Conservation (phyloP, 1,140 invertebrate species). For the Rhizoglyphus robini region DNA sequence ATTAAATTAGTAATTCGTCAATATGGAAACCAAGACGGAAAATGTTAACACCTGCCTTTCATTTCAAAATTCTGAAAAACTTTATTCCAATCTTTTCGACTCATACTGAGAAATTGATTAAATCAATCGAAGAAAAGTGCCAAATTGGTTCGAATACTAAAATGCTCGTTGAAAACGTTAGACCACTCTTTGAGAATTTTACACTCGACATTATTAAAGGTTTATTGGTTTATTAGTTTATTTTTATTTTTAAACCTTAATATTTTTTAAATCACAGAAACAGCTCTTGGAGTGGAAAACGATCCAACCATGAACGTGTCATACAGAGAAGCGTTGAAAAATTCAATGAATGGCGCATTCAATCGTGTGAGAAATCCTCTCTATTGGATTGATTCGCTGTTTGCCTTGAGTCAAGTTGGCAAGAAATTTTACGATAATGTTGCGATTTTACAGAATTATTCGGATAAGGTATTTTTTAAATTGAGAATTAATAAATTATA, state of each 20-base stretch:
- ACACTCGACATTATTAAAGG: slow-evolving; percentile 77
- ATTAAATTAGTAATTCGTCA: slow-evolving; percentile 30
- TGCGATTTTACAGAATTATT: neutral
- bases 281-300: neutral
- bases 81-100: slow-evolving; percentile 41
- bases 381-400: slow-evolving; percentile 16
- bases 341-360: slow-evolving; percentile 31
- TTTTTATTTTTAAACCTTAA: too few relatives aligned
- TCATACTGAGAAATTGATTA: slow-evolving; percentile 34
- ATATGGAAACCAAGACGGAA: slow-evolving; percentile 39
- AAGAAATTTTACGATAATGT: slow-evolving; percentile 16
- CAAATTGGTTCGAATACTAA: neutral
- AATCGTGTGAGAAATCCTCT: slow-evolving; percentile 11
- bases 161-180: slow-evolving; percentile 43
- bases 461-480: slow-evolving; percentile 15
- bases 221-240: slow-evolving; percentile 26
- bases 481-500: too few relatives aligned
- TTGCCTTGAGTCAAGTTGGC: slow-evolving; percentile 17
- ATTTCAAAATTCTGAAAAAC: slow-evolving; percentile 42
- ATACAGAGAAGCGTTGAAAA: neutral
- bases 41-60: slow-evolving; percentile 42
- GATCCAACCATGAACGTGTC: neutral
- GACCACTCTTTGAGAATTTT: slow-evolving; percentile 55
- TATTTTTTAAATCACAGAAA: neutral
- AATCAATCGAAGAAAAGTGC: slow-evolving; percentile 31